Evolutionary conservation across 2,797 vertebrate genomes (phyloP), one percentile per base, ranked within the genome.

Genomic region (Channa striata): DNA sequence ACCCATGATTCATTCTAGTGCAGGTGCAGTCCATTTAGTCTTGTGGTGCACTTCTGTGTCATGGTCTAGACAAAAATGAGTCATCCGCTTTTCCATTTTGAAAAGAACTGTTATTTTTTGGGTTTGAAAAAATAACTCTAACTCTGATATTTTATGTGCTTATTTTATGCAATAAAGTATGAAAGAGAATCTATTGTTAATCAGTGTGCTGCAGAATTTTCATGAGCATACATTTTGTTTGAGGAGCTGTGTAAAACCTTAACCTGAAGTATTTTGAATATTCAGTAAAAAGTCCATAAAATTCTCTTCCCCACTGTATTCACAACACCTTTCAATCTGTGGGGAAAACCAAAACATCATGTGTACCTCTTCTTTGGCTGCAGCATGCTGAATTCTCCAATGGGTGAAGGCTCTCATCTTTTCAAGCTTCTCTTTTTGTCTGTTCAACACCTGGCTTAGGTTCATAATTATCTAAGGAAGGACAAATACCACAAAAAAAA

Each of bases 341-440:
- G 9, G 11, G 16, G 51, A 69, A 72, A 2, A 53, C 5, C 8
- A 43, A 13, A 44, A 1, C 8, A 77, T 79, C 42, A 33, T 39
- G 9, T 58, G 0, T 72, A 98, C 97, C 87, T 97, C 95, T 73
- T 96, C 95, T 90, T 93, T 96, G 68, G 88, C 87, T 82, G 93
- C 93, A 36, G 84, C 57, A 20, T 94, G 95, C 68, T 95, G 87
- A 73, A 97, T 86, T 81, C 95, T 94, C 98, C 98, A 99, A 59
- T 93, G 89, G 0, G 93, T 95, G 89, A 99, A 97, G 20, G 74
- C 92, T 82, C 85, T 96, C 96, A 97, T 97, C 86, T 97, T 81
- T 80, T 96, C 96, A 79, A 87, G 73, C 81, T 93, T 96, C 72
- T 97, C 94, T 86, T 96, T 97, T 70, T 98, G 95, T 81, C 93